Conservation (phyloP, 2,888 invertebrate genomes). For the Cecidostiba fungosa region DNA sequence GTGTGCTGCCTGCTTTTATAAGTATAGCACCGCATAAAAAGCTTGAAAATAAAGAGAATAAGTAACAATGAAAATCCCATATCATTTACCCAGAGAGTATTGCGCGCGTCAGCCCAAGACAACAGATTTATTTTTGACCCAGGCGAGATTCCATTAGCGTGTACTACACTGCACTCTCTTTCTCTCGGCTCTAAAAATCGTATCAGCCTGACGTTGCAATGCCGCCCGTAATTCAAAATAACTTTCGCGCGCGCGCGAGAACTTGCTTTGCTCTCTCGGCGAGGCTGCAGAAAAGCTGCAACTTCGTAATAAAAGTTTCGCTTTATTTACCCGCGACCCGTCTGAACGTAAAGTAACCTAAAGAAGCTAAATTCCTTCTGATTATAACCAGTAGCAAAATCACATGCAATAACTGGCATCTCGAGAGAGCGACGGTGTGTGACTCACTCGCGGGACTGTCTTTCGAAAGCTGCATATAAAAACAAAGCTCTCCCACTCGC, state of each 20-base stretch:
- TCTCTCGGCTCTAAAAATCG: conserved; percentile 46
- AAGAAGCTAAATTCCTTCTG: too few relatives aligned
- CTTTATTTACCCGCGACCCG: neutral
- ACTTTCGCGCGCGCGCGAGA: neutral
- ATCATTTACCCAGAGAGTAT: conserved; percentile 12
- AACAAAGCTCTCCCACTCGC: conserved; percentile 5
- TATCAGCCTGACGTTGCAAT: conserved; percentile 30
- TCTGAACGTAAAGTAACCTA: conserved; percentile 20
- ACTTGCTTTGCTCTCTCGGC: conserved; percentile 23
- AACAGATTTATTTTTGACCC: conserved; percentile 51
- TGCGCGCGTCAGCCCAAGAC: conserved; percentile 24
- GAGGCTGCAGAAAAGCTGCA: conserved; percentile 24
- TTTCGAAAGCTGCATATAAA: conserved; percentile 14
- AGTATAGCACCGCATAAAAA: neutral
- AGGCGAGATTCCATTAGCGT: conserved; percentile 20
- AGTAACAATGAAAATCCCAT: conserved; percentile 1
- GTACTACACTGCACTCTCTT: conserved; percentile 23
- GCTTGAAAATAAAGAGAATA: neutral
- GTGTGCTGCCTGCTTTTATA: too few relatives aligned
- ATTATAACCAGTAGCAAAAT: neutral
- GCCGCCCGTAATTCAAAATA: conserved; percentile 53
- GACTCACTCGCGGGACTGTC: neutral
- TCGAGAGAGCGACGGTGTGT: neutral
- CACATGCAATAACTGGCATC: neutral
- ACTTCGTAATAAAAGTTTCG: conserved; percentile 4